Base-by-base conservation (phyloP, 2,888 invertebrate species). In the Heliconius ethilla region DNA sequence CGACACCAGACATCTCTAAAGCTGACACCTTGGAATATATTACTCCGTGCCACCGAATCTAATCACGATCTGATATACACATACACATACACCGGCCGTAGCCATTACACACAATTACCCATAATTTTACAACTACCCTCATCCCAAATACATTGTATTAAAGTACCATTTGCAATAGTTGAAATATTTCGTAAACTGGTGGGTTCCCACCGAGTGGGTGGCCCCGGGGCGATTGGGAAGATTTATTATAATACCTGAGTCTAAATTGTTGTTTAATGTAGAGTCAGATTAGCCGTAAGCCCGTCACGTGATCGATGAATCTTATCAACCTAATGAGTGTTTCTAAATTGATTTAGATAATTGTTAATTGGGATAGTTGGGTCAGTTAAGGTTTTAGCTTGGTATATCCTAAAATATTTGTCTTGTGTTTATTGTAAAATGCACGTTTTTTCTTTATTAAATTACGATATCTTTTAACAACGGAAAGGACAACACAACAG, bases 11-110 rank as follows among this genome's bases (percentile, higher is more conserved):
- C 86, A 80, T 79, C 85, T 78, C 86, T 88, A 84, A 75, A 76
- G 75, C 82, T 84, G 88, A 89, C 93, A 93, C 93, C 93, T 93
- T 92, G 82, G 84, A 86, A 91, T 92, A 92, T 89, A 93, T 91
- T 91, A 92, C 92, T 91, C 87, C 93, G 92, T 93, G 93, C 93
- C 91, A 87, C 91, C 89, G 93, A 94, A 93, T 94, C 92, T 94
- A 92, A 93, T 94, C 93, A 92, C 89, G 85, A 93, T 91, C 92
- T 90, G 92, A 91, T n/a, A n/a, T n/a, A n/a, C n/a, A n/a, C n/a
- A n/a, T n/a, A n/a, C n/a, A n/a, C n/a, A n/a, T 90, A 88, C 87
- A 87, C 87, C 85, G 85, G 86, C 83, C 86, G 89, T 90, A 89
- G 89, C 89, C 89, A 87, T 90, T 90, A 86, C 85, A 84, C 82